phyloP scores from a whole-genome alignment of 2,797 vertebrate species.

The Petrocephalus schoutedeni region DNA sequence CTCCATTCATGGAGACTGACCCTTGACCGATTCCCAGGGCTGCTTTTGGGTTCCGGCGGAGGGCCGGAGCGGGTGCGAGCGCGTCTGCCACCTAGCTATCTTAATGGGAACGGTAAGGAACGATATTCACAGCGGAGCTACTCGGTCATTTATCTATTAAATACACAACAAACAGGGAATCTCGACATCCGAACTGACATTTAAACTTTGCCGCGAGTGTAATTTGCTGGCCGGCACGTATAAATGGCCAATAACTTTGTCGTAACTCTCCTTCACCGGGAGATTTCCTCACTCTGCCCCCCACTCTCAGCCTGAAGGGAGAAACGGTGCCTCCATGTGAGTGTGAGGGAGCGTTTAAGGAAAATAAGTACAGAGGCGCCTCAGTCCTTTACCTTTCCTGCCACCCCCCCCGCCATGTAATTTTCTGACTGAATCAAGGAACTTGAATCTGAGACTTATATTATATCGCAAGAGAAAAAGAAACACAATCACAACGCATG shows the following conservation, averaged over 20 bases:
- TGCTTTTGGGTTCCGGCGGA: neutral
- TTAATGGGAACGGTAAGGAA: neutral
- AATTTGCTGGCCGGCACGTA: neutral
- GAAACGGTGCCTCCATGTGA: conserved; percentile 65
- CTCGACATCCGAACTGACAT: neutral
- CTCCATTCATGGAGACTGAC: conserved; percentile 47
- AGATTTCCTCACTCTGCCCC: conserved; percentile 29
- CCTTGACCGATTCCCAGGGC: conserved; percentile 48
- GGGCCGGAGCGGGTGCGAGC: conserved; percentile 40
- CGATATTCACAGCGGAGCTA: neutral
- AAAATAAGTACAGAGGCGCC: conserved; percentile 59
- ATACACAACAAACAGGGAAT: neutral
- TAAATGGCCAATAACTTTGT: neutral
- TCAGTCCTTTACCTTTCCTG: conserved; percentile 31
- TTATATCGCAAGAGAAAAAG: conserved; percentile 34
- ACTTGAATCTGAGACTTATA: conserved; percentile 19
- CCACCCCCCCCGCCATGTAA: conserved; percentile 35
- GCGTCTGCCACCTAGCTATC: neutral
- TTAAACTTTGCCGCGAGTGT: neutral
- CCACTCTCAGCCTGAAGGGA: conserved; percentile 41
- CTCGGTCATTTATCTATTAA: neutral
- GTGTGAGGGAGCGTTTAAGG: conserved; percentile 65
- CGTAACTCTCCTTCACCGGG: conserved; percentile 18
- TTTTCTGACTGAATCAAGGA: conserved; percentile 36
- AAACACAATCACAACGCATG: conserved; percentile 34